A percentile compares a stretch with the other conserved stretches of the same genome.
Evolutionary conservation across 2,888 invertebrate species (phyloP).

Genomic region (Caenorhabditis panamensis): DNA sequence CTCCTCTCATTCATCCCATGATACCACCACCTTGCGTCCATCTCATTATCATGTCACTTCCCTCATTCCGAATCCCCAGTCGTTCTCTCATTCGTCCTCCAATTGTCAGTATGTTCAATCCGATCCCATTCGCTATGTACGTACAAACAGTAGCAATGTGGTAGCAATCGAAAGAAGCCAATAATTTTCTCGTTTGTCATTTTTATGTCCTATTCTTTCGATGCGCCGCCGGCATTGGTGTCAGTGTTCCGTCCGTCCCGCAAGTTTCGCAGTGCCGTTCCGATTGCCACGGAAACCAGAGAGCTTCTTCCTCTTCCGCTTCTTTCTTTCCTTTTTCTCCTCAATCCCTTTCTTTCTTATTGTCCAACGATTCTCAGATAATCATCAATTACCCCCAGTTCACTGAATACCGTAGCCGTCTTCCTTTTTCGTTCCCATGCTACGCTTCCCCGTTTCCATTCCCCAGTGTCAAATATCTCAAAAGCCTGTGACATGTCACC

Average conservation of each 20-base stretch:
- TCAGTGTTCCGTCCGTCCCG: constrained; percentile 22
- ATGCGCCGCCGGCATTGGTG: neutral
- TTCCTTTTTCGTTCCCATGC: constrained; percentile 1
- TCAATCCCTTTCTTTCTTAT: neutral
- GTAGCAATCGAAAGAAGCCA: constrained; percentile 31
- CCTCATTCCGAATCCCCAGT: neutral
- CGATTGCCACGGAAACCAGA: constrained; percentile 36
- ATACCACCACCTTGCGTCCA: constrained; percentile 3
- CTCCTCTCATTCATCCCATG: constrained; percentile 1
- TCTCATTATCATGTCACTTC: constrained; percentile 41
- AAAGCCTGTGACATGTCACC: constrained; percentile 55
- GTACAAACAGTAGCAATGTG: constrained; percentile 18
- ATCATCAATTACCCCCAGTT: constrained; percentile 35
- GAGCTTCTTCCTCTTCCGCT: constrained; percentile 3
- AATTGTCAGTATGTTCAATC: constrained; percentile 27
- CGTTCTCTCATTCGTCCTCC: constrained; percentile 16
- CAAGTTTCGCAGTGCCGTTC: no score
- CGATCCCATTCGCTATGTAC: neutral
- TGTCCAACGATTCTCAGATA: constrained; percentile 11
- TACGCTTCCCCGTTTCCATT: constrained; percentile 16
- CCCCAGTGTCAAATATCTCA: constrained; percentile 51
- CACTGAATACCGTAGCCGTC: constrained; percentile 20
- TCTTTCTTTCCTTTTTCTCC: neutral
- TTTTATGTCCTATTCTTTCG: constrained; percentile 36
- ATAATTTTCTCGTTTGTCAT: constrained; percentile 61